Percentiles rank a stretch among this genome's conserved stretches.
Evolutionary conservation across 2,113 vertebrate species (phyloP).

Genomic region (Rhea americana): DNA sequence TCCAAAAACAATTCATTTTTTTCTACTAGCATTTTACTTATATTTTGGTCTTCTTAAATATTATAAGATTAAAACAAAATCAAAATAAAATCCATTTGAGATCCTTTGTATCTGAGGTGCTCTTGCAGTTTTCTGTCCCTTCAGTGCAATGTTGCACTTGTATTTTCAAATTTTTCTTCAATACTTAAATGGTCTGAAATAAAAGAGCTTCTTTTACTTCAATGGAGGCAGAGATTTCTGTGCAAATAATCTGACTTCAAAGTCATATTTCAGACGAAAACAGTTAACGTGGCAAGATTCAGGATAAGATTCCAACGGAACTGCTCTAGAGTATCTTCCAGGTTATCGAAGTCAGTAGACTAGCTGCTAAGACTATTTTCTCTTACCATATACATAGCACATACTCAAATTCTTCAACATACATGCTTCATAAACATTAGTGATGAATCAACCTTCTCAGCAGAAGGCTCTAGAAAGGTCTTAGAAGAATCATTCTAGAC

Average conservation of each 20-base stretch:
- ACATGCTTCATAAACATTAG: not conserved
- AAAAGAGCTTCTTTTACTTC: not conserved
- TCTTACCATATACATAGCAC: not conserved
- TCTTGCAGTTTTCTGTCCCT: not conserved
- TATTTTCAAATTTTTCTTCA: not conserved
- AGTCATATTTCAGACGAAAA: not conserved
- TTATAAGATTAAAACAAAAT: not conserved
- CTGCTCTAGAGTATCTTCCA: not conserved
- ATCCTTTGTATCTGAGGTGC: not conserved
- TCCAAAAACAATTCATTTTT: not conserved
- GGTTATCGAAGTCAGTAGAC: not conserved
- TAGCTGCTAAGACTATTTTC: not conserved
- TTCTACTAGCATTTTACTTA: not conserved
- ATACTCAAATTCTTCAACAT: not conserved
- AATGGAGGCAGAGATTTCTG: not conserved
- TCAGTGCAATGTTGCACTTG: not conserved
- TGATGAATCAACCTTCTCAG: not conserved
- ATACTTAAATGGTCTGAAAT: not conserved
- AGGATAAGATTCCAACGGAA: not conserved
- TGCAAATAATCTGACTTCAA: not conserved
- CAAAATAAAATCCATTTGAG: not conserved
- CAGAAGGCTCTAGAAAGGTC: not conserved
- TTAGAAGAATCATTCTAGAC: not conserved
- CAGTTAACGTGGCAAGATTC: not conserved
- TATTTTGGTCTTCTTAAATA: not conserved